Evolutionary conservation across 2,888 invertebrate species (phyloP).

Genomic region (Nemoura dubitans): DNA sequence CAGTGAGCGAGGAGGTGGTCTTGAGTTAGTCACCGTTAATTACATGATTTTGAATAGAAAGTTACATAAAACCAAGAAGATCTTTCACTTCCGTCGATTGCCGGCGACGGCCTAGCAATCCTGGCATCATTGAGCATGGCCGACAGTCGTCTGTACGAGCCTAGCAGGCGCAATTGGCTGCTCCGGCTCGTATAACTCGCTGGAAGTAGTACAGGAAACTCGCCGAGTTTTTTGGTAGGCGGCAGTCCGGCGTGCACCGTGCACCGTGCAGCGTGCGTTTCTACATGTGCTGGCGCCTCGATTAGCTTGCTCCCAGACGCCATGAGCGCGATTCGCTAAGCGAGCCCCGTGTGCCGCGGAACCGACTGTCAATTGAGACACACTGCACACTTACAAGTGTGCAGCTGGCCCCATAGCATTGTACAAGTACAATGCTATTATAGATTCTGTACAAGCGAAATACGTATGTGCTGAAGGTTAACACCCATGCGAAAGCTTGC

Average conservation of each 20-base stretch:
- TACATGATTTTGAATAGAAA: neutral
- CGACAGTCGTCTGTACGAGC: too few species aligned
- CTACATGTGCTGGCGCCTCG: neutral
- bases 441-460: neutral
- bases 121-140: too few species aligned
- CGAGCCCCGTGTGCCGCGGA: neutral
- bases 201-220: too few species aligned
- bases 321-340: neutral
- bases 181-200: too few species aligned
- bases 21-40: neutral
- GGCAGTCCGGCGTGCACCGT: too few species aligned
- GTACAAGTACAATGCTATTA: neutral
- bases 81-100: neutral
- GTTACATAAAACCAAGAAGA: neutral
- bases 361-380: neutral
- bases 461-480: neutral
- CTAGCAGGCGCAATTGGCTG: neutral
- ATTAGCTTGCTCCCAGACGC: neutral
- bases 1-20: neutral
- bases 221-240: too few species aligned
- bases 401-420: too few species aligned
- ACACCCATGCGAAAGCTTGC: neutral
- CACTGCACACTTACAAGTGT: neutral
- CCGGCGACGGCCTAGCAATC: neutral
- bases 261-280: neutral